Evolutionary conservation across 2,797 vertebrate species (phyloP).

Genomic region (Takifugu ocellatus): DNA sequence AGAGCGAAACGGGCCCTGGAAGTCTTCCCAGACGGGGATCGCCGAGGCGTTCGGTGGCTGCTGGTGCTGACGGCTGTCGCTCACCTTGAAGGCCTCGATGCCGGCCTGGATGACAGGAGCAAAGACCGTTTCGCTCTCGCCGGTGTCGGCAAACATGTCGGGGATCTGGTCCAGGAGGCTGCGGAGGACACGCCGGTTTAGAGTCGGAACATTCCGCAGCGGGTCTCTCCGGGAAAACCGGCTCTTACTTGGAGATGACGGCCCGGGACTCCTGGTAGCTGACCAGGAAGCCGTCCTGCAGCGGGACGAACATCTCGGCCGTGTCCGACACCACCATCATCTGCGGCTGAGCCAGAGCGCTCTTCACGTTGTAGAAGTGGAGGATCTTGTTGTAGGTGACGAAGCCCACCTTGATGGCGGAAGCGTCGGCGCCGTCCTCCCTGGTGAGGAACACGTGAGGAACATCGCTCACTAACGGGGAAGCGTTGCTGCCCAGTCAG

Average conservation of each 20-base stretch:
- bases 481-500: no score
- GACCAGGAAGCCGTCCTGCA: constrained; percentile 95
- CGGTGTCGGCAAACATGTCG: constrained; percentile 93
- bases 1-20: no score
- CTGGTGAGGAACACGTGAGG: constrained; percentile 60
- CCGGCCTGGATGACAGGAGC: constrained; percentile 93
- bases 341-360: constrained; percentile 94
- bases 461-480: no score
- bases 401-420: constrained; percentile 87
- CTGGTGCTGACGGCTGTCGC: constrained; percentile 44
- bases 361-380: constrained; percentile 97
- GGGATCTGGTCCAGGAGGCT: constrained; percentile 97
- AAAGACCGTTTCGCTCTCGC: constrained; percentile 93
- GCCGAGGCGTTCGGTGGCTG: neutral
- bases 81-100: constrained; percentile 94
- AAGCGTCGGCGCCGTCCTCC: constrained; percentile 83
- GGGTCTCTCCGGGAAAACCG: neutral
- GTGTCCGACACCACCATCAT: constrained; percentile 98
- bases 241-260: constrained; percentile 87
- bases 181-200: neutral
- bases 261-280: constrained; percentile 87
- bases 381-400: constrained; percentile 96
- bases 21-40: no score
- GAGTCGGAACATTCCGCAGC: neutral
- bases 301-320: constrained; percentile 91